A percentile compares a stretch with the other conserved stretches of the same genome.
These are phyloP conservation scores for Bradynema listronoti DNA, from an alignment of 1,140 invertebrate genomes.

Conservation along the genomic window DNA sequence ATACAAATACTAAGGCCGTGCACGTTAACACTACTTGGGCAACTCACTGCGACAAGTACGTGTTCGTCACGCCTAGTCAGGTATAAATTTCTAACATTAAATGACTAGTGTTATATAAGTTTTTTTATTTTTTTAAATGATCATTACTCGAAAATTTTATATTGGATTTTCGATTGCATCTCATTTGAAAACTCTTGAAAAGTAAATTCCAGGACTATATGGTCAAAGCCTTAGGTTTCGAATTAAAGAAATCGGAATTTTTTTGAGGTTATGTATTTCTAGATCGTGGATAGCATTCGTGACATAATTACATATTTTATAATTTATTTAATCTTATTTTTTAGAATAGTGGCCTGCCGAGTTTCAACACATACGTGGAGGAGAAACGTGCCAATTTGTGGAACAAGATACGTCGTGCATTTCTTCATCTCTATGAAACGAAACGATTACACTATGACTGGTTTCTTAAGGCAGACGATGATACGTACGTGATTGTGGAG, in stretches of 20 bases:
- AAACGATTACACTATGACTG: constrained; percentile 41
- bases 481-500: constrained; percentile 51
- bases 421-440: constrained; percentile 5
- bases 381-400: background rate
- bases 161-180: too few relatives aligned
- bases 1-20: constrained; percentile 5
- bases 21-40: constrained; percentile 11
- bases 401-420: background rate
- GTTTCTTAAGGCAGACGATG: constrained; percentile 57
- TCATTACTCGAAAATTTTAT: too few relatives aligned
- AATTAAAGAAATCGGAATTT: too few relatives aligned
- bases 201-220: too few relatives aligned
- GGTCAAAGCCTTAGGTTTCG: too few relatives aligned
- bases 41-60: too few relatives aligned
- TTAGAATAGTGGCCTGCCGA: background rate
- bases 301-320: background rate
- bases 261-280: background rate
- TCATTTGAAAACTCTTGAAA: too few relatives aligned
- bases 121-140: too few relatives aligned
- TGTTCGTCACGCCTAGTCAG: too few relatives aligned
- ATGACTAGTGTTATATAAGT: too few relatives aligned
- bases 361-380: background rate
- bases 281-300: constrained; percentile 5
- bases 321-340: background rate
- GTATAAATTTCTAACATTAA: too few relatives aligned